Evolutionary conservation across 2,797 vertebrate genomes (phyloP).

Genomic region (Schizopygopsis pylzovi): DNA sequence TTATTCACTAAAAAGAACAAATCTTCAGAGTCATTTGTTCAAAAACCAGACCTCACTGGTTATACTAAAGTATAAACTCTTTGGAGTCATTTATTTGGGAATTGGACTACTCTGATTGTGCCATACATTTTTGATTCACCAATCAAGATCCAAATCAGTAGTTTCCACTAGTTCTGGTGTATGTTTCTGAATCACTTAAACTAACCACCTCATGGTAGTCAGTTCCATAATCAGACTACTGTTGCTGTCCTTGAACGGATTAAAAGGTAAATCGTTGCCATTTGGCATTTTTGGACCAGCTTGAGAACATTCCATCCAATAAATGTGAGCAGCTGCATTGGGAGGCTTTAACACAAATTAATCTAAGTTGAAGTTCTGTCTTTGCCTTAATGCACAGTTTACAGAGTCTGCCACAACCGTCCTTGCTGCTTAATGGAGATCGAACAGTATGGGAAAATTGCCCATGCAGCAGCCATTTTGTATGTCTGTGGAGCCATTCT

Average conservation of each 20-base stretch:
- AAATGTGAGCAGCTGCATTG: conserved; percentile 48
- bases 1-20: not conserved
- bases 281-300: conserved; percentile 28
- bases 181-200: not conserved
- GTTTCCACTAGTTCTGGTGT: not conserved
- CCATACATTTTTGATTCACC: not conserved
- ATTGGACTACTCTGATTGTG: not conserved
- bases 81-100: not conserved
- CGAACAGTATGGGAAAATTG: conserved; percentile 58
- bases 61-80: not conserved
- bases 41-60: not conserved
- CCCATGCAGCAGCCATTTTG: conserved; percentile 60
- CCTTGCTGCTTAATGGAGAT: conserved; percentile 57
- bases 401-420: conserved; percentile 51
- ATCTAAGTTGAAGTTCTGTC: conserved; percentile 45
- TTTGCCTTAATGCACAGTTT: conserved; percentile 56
- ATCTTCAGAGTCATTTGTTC: not conserved
- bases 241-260: conserved; percentile 13
- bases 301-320: conserved; percentile 24
- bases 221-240: not conserved
- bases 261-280: conserved; percentile 49
- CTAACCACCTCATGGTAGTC: not conserved
- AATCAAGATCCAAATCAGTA: not conserved
- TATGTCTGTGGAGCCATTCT: conserved; percentile 31
- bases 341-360: conserved; percentile 52